Conservation (phyloP, 2,797 vertebrate species). For the Naso thynnoides region DNA sequence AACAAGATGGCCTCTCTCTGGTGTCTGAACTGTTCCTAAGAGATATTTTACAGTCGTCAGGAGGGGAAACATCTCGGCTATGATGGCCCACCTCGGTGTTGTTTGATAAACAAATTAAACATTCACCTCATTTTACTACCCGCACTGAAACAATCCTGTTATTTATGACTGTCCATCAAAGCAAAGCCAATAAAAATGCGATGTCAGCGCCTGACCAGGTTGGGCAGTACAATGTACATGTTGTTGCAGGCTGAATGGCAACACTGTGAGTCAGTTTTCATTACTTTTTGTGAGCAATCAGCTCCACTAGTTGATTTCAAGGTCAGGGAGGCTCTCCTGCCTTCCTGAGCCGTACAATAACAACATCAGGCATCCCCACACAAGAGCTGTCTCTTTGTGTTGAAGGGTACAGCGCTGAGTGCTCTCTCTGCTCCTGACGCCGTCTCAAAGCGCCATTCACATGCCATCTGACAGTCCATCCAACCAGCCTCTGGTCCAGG, state of each 20-base stretch:
- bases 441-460: constrained; percentile 42
- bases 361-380: constrained; percentile 46
- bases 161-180: constrained; percentile 22
- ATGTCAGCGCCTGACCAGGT: constrained; percentile 5
- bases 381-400: constrained; percentile 60
- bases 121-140: constrained; percentile 48
- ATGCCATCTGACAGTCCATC: constrained; percentile 39
- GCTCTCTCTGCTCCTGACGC: constrained; percentile 34
- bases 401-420: constrained; percentile 37
- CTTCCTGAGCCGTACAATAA: constrained; percentile 45
- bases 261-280: constrained; percentile 42
- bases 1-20: constrained; percentile 53
- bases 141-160: constrained; percentile 13
- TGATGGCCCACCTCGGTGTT: constrained; percentile 37
- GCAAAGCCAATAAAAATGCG: not conserved
- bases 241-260: constrained; percentile 26
- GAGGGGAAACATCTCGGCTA: constrained; percentile 20
- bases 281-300: constrained; percentile 60
- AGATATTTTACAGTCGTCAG: constrained; percentile 19
- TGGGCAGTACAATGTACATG: not conserved
- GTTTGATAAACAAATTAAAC: constrained; percentile 57
- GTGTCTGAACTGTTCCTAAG: not conserved
- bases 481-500: constrained; percentile 18
- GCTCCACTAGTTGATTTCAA: constrained; percentile 48
- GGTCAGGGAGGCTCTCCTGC: constrained; percentile 51